Conservation (phyloP, 2,113 vertebrate species). For the Synchiropus splendidus region DNA sequence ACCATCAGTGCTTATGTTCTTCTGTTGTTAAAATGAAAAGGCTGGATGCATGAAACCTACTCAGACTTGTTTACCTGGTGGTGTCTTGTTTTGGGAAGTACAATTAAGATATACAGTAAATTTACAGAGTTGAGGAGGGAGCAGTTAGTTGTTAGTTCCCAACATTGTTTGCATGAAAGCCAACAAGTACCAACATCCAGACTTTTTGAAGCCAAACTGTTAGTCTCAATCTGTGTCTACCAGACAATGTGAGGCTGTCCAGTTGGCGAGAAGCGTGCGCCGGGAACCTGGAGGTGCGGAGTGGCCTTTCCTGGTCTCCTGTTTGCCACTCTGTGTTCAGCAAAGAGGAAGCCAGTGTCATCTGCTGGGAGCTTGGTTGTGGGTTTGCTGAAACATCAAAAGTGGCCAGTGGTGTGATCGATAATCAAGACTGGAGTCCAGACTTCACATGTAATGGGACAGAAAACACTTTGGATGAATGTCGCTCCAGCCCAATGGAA, state of each 20-base stretch:
- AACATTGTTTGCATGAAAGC: no score
- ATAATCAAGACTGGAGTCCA: not conserved
- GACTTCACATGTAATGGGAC: slow-evolving; percentile 1
- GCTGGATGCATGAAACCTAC: no score
- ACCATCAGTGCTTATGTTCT: no score
- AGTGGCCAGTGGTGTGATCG: not conserved
- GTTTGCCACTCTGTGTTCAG: not conserved
- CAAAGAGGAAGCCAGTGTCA: not conserved
- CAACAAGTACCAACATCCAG: no score
- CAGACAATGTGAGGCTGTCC: not conserved
- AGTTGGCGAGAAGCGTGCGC: not conserved
- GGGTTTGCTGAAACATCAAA: not conserved
- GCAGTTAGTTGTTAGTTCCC: no score
- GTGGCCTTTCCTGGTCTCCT: not conserved
- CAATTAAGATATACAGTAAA: no score
- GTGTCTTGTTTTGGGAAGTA: no score
- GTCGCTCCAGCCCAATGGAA: not conserved
- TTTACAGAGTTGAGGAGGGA: no score
- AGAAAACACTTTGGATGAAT: slow-evolving; percentile 10
- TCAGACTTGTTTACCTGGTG: no score
- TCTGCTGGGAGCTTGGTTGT: slow-evolving; percentile 5
- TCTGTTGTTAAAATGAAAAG: no score
- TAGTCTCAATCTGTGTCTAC: not conserved
- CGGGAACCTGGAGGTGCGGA: not conserved
- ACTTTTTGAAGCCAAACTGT: no score